Evolutionary conservation across 2,888 invertebrate species (phyloP).

Genomic region (Lycophotia porphyrea): DNA sequence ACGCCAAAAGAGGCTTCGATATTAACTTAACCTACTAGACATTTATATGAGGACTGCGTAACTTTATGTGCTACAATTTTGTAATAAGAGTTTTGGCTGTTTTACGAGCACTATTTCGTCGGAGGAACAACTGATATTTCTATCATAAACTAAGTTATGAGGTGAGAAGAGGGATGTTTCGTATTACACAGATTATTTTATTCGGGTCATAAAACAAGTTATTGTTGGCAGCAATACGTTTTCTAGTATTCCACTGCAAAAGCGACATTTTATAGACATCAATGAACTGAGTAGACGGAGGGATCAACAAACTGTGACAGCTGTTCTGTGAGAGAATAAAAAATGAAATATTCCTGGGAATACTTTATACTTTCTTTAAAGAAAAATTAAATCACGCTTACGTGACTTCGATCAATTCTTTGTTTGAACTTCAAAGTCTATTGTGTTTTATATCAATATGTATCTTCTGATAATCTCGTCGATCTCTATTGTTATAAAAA

Average conservation of each 20-base stretch:
- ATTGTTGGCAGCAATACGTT: conserved; percentile 40
- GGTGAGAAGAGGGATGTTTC: conserved; percentile 34
- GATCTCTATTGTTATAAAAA: neutral
- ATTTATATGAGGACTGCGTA: conserved; percentile 19
- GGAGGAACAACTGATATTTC: conserved; percentile 28
- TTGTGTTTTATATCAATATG: conserved; percentile 11
- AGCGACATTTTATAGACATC: conserved; percentile 37
- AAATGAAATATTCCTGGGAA: conserved; percentile 37
- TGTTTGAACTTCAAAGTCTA: conserved; percentile 10
- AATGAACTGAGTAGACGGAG: conserved; percentile 24
- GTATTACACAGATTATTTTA: conserved; percentile 49
- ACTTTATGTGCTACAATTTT: conserved; percentile 33
- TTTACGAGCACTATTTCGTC: conserved; percentile 38
- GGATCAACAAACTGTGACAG: conserved; percentile 33
- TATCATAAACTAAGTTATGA: conserved; percentile 48
- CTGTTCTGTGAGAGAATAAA: conserved; percentile 22
- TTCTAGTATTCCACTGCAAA: conserved; percentile 17
- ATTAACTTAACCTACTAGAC: conserved; percentile 5
- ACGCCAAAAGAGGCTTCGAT: neutral
- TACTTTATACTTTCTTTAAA: conserved; percentile 21
- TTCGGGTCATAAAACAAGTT: conserved; percentile 49
- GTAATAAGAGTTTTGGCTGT: conserved; percentile 26
- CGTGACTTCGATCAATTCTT: conserved; percentile 24
- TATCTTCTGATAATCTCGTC: conserved; percentile 18
- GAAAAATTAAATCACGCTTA: conserved; percentile 11